Base-by-base conservation (phyloP, 2,888 invertebrate species). In the Dermolepida albohirtum region DNA sequence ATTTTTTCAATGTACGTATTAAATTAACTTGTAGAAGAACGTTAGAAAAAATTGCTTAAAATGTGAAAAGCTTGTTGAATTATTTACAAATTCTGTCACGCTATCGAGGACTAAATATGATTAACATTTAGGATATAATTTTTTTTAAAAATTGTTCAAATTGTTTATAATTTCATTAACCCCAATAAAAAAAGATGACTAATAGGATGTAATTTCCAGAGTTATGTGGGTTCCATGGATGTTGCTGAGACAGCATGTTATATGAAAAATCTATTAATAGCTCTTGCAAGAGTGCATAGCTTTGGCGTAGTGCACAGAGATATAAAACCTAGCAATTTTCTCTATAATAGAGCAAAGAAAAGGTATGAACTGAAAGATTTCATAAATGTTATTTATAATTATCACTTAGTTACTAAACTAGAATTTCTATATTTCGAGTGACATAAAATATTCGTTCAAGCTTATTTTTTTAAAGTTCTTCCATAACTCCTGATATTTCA, bases 251-350 rank as follows among this genome's bases (percentile, higher is more conserved):
- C 92, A 43, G 87, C 89, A 67, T 84, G 87, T 68, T 96, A 96
- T 82, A 92, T 96, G 89, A 88, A 87, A 77, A 94, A 95, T 78
- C 84, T 96, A 72, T 83, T 96, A 72, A 84, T 89, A 47, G 94
- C 96, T 2, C 84, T 96, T 74, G 84, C 87, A 5, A 89, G 92
- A 76, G 94, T 96, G 67, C 96, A 96, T 83, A 88, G 89, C 50
- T 92, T 92, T 80, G 89, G 91, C 71, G 89, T 96, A 70, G 95
- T 96, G 69, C 96, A 96, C 80, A 86, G 96, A 65, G 96, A 96
- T 79, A 89, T 96, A 47, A 96, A 96, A 83, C 96, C 96, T 1
- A 93, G 92, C 82, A 96, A 96, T 85, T 96, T 96, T 82, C 86
- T 96, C 8, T 95, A 94, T 79, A 92, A 95, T 82, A 86, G 94